These are phyloP conservation scores for Heliconius ismenius DNA, from an alignment of 2,888 invertebrate species.

Conservation along the genomic window DNA sequence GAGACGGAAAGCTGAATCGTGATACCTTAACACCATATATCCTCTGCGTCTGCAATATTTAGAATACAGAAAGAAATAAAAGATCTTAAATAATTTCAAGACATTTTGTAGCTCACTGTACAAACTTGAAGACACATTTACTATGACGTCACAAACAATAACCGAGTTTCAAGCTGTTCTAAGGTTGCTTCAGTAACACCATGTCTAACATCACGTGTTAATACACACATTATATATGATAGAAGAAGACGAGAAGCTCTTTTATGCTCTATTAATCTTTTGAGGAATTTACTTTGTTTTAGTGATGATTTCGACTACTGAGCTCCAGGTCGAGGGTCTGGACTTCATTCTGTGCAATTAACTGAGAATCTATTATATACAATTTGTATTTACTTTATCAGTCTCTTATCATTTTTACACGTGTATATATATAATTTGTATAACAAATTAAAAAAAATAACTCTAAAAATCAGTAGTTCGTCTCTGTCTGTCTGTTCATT, in stretches of 20 bases:
- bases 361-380: not conserved
- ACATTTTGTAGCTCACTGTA: slow-evolving; percentile 1
- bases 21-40: too few relatives aligned
- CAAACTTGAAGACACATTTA: slow-evolving; percentile 25
- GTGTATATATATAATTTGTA: too few relatives aligned
- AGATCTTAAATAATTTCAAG: too few relatives aligned
- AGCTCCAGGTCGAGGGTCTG: not conserved
- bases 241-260: not conserved
- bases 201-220: slow-evolving; percentile 1
- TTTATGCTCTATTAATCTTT: too few relatives aligned
- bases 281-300: not conserved
- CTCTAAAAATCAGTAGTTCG: too few relatives aligned
- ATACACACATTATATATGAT: too few relatives aligned
- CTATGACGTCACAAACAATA: slow-evolving; percentile 26
- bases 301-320: not conserved
- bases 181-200: slow-evolving; percentile 20
- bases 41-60: too few relatives aligned
- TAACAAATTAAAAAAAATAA: too few relatives aligned
- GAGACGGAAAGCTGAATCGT: too few relatives aligned
- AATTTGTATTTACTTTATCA: not conserved
- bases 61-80: too few relatives aligned
- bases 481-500: too few relatives aligned
- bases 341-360: not conserved
- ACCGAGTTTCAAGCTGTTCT: slow-evolving; percentile 27
- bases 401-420: not conserved